Percentiles rank a stretch among this genome's conserved stretches.
These are phyloP conservation scores for Xestia xanthographa DNA, from an alignment of 2,888 invertebrate species.

Conservation along the genomic window DNA sequence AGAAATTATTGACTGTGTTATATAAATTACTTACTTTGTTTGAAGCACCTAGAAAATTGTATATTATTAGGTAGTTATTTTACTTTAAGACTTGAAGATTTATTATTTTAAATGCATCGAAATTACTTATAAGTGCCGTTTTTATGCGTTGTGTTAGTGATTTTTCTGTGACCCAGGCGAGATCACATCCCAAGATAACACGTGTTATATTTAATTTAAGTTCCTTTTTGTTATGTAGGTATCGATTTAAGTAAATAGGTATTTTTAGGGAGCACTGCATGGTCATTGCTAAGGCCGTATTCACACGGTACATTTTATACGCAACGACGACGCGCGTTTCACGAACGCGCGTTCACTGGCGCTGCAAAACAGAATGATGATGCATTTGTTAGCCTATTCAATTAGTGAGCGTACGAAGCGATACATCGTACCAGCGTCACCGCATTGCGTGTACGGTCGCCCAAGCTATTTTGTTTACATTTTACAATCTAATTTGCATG, in stretches of 20 bases:
- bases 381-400: too few relatives aligned
- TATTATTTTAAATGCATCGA: background rate
- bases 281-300: background rate
- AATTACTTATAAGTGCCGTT: background rate
- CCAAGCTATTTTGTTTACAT: too few relatives aligned
- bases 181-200: background rate
- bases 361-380: too few relatives aligned
- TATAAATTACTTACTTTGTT: background rate
- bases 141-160: background rate
- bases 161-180: background rate
- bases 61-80: background rate
- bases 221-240: background rate
- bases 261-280: background rate
- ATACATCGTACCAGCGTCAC: too few relatives aligned
- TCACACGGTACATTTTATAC: background rate
- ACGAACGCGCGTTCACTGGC: too few relatives aligned
- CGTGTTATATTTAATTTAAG: background rate
- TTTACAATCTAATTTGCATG: too few relatives aligned
- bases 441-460: too few relatives aligned
- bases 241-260: background rate
- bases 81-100: constrained; percentile 3
- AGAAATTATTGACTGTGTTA: background rate
- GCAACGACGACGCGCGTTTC: background rate
- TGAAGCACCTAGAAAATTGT: constrained; percentile 3
- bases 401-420: too few relatives aligned